These are phyloP conservation scores for Talpa occidentalis DNA, from an alignment of 2,113 vertebrate genomes.

Conservation along the genomic window DNA sequence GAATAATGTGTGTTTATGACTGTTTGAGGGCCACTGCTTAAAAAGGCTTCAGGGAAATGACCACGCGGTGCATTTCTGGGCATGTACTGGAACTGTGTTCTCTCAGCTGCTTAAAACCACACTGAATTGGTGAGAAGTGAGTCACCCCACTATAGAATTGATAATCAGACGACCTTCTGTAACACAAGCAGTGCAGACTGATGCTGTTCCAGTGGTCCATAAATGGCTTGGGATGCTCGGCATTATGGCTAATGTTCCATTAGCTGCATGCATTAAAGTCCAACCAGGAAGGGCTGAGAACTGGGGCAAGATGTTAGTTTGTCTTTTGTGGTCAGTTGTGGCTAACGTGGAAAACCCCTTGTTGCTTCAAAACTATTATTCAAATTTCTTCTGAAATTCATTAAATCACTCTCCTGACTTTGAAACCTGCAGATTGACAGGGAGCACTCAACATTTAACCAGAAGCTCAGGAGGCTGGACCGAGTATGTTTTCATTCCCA, in stretches of 20 bases:
- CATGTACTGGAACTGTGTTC: neutral
- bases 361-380: slow-evolving; percentile 6
- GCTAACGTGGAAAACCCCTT: neutral
- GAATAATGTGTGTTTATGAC: neutral
- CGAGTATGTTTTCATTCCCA: neutral
- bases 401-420: neutral
- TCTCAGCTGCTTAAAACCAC: neutral
- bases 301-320: neutral
- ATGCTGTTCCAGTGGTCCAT: neutral
- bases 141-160: neutral
- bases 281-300: neutral
- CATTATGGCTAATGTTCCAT: neutral
- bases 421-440: neutral
- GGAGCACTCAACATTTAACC: neutral
- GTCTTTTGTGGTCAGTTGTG: slow-evolving; percentile 21
- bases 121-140: neutral
- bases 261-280: neutral
- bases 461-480: neutral
- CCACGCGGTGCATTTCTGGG: neutral
- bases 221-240: neutral
- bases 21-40: neutral
- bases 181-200: neutral
- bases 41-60: slow-evolving; percentile 15
- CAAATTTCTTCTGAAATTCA: neutral
- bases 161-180: neutral